These are phyloP conservation scores for Melopsittacus undulatus DNA, from an alignment of 2,797 vertebrate genomes.

Conservation along the genomic window DNA sequence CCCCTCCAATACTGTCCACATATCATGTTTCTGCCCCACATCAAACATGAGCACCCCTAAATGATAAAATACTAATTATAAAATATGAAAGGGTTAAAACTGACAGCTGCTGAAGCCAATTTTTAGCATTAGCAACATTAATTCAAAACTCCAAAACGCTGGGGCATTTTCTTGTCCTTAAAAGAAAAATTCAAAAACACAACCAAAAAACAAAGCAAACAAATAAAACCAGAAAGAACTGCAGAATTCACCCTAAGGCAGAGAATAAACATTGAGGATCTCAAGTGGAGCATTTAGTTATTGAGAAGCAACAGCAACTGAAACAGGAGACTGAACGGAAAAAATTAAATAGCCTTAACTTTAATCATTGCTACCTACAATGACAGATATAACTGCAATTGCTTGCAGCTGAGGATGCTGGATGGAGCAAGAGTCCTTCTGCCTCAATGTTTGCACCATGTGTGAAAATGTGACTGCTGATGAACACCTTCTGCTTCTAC, in stretches of 20 bases:
- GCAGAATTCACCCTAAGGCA: constrained; percentile 34
- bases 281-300: constrained; percentile 29
- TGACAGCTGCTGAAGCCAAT: neutral
- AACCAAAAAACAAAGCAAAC: neutral
- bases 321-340: constrained; percentile 4
- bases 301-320: constrained; percentile 3
- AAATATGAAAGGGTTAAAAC: constrained; percentile 5
- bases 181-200: neutral
- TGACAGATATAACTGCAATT: neutral
- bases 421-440: neutral
- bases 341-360: neutral
- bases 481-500: neutral
- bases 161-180: neutral
- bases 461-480: neutral
- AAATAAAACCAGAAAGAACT: neutral
- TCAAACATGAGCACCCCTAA: neutral
- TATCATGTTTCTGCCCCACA: neutral
- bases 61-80: neutral
- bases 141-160: constrained; percentile 25
- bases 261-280: constrained; percentile 9
- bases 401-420: neutral
- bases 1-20: neutral
- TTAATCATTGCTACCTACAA: neutral
- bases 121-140: constrained; percentile 36
- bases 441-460: neutral